Conservation (phyloP, 2,113 vertebrate genomes). For the Craseonycteris thonglongyai region DNA sequence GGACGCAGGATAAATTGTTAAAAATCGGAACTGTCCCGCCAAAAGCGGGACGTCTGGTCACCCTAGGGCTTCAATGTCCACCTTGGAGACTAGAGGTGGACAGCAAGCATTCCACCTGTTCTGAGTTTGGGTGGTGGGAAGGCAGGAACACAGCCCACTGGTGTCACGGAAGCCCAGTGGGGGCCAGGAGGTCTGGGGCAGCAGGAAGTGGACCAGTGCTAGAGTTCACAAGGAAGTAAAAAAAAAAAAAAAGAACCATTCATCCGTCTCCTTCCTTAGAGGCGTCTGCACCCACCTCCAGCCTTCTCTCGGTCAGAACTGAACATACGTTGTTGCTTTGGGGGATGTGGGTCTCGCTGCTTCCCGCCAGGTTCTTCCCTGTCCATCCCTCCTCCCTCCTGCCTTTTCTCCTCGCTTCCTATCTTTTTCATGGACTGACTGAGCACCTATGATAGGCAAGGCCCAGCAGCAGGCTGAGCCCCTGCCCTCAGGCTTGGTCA, state of each 20-base stretch:
- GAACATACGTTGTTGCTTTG: not conserved
- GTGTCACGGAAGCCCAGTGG: fast-evolving
- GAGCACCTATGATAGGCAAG: no score
- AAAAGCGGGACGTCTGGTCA: no score
- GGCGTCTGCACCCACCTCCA: not conserved
- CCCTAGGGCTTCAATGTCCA: no score
- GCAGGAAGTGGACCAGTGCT: not conserved
- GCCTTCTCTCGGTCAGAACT: not conserved
- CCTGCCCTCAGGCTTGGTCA: not conserved
- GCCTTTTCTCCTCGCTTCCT: not conserved
- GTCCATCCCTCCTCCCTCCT: not conserved
- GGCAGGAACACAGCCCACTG: not conserved
- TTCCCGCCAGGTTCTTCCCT: not conserved
- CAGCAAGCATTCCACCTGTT: not conserved
- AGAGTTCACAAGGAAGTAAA: not conserved
- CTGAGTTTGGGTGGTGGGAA: not conserved
- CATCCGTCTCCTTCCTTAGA: not conserved
- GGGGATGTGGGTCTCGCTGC: not conserved
- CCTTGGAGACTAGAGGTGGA: not conserved
- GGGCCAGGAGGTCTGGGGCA: not conserved
- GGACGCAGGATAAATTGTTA: no score
- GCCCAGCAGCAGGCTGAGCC: not conserved
- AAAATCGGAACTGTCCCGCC: no score
- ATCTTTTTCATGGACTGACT: not conserved
- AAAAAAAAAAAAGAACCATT: not conserved